Conservation (phyloP, 2,888 invertebrate genomes). For the Hyles lineata region DNA sequence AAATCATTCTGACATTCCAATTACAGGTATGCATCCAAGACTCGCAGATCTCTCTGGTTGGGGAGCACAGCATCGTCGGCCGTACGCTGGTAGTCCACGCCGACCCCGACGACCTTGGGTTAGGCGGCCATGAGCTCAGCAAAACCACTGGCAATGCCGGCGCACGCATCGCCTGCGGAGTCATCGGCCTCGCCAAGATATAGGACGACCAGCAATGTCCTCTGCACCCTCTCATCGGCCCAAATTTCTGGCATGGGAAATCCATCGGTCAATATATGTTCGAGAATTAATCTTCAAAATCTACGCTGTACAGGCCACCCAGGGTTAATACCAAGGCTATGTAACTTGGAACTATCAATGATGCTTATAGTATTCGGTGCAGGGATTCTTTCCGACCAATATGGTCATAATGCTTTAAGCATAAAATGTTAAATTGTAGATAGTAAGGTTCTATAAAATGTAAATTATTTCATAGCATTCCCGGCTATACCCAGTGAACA, state of each 20-base stretch:
- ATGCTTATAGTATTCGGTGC: not conserved
- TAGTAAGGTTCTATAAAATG: slow-evolving; percentile 47
- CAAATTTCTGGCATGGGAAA: not conserved
- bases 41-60: slow-evolving; percentile 75
- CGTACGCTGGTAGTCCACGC: slow-evolving; percentile 96
- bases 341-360: not conserved
- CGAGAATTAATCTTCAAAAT: not conserved
- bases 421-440: slow-evolving; percentile 23
- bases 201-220: slow-evolving; percentile 36
- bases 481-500: slow-evolving; percentile 49
- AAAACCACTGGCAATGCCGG: slow-evolving; percentile 98
- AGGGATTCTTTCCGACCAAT: slow-evolving; percentile 10
- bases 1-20: slow-evolving; percentile 12
- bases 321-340: not conserved
- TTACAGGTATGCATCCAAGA: slow-evolving; percentile 75
- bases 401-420: slow-evolving; percentile 1
- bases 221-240: not conserved
- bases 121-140: slow-evolving; percentile 96
- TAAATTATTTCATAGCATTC: slow-evolving; percentile 52
- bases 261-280: not conserved
- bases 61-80: slow-evolving; percentile 91
- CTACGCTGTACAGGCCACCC: not conserved
- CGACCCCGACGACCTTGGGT: slow-evolving; percentile 96
- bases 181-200: slow-evolving; percentile 89
- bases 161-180: slow-evolving; percentile 94